phyloP scores from a whole-genome alignment of 2,113 vertebrate genomes.

The Callaeas wilsoni region DNA sequence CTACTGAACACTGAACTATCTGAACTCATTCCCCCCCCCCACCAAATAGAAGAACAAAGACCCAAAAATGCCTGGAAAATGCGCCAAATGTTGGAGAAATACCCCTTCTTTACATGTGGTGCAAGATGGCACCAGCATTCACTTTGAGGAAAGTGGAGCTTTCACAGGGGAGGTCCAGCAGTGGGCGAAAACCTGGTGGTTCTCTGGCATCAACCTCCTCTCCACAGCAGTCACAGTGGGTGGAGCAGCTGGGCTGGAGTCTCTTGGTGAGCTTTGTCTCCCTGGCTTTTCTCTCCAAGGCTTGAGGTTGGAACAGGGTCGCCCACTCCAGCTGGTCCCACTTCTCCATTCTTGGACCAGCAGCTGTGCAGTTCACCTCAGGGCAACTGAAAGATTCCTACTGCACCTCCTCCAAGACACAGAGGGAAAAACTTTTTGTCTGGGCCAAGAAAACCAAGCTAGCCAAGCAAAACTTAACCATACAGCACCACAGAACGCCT shows the following conservation, averaged over 20 bases:
- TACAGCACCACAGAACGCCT: background rate
- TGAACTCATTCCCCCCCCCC: background rate
- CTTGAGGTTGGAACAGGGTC: background rate
- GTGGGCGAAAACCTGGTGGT: accelerated
- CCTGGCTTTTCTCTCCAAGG: background rate
- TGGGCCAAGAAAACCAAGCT: background rate
- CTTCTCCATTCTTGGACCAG: background rate
- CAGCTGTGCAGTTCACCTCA: background rate
- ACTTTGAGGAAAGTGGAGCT: background rate
- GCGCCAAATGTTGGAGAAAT: background rate
- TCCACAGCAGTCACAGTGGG: background rate
- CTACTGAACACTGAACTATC: background rate
- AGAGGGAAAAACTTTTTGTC: background rate
- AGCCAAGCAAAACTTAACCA: background rate
- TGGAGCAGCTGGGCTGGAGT: background rate
- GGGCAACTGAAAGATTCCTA: background rate
- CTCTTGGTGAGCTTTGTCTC: background rate
- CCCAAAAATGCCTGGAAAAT: background rate
- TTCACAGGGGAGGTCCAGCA: background rate
- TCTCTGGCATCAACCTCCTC: background rate
- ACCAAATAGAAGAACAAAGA: background rate
- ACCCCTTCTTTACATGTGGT: accelerated
- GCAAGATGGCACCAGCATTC: background rate
- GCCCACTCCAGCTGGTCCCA: accelerated
- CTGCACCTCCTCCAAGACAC: background rate